Evolutionary conservation across 1,140 invertebrate genomes (phyloP), one percentile per base, ranked within the genome.

Genomic region (Aricia agestis): DNA sequence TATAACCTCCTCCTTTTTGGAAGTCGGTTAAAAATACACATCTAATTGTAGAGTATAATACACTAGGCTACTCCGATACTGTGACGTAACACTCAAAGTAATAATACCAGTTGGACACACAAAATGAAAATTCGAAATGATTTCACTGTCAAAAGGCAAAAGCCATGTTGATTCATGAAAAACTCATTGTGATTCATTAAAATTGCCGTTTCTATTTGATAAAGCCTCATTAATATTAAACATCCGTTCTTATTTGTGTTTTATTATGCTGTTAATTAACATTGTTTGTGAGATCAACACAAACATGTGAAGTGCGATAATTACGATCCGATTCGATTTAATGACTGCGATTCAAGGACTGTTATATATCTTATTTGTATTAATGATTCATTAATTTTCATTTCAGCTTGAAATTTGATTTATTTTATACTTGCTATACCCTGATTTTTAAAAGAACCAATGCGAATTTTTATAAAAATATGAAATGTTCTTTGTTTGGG

Each of bases 211-310:
- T 66, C 65, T 66, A 71, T 71, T 71, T 71, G 65, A 71, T 71
- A 63, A 69, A 61, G 58, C 57, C 68, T 69, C 63, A 71, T 66
- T 71, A 76, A 72, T 76, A 70, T 59, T 66, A 65, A 70, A 70
- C 66, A 73, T 57, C 66, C 57, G 69, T 75, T 73, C 73, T 77
- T 77, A 72, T 77, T 77, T 75, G 71, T 75, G 68, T 71, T 77
- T 73, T 77, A 73, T 73, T 74, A 66, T 68, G 71, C 71, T 68
- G 67, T 71, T 77, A 77, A 77, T 77, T 75, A 77, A 74, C 72
- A 72, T 57, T 74, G 73, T 71, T 77, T 73, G 73, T 68, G 71
- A 73, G 71, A 72, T 72, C 71, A 72, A 66, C 67, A 68, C 66
- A 73, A 72, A 75, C 72, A 73, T 68, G 68, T 42, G 41, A 67